Percentiles rank a stretch among this genome's conserved stretches.
These are phyloP conservation scores for Stigmatopora argus DNA, from an alignment of 2,113 vertebrate genomes.

Conservation along the genomic window DNA sequence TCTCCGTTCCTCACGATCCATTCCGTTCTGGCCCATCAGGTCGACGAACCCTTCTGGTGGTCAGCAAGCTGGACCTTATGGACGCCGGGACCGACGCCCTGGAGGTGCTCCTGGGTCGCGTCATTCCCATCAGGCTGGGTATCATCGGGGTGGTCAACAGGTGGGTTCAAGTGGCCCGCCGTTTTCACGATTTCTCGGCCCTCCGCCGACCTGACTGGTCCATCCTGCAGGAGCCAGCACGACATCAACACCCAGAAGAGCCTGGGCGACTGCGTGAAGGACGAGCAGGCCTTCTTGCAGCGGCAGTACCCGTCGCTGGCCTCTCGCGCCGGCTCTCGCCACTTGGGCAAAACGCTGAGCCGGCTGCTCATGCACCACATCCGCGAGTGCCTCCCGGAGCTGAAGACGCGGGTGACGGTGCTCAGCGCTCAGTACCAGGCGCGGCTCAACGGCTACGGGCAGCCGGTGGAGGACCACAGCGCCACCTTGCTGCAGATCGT, in stretches of 20 bases:
- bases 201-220: background rate
- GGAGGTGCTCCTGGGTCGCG: slow-evolving; percentile 76
- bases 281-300: slow-evolving; percentile 76
- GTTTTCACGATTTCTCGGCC: too few relatives aligned
- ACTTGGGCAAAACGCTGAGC: slow-evolving; percentile 74
- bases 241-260: slow-evolving; percentile 75
- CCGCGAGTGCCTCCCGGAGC: slow-evolving; percentile 74
- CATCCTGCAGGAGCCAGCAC: slow-evolving; percentile 70
- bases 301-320: slow-evolving; percentile 75
- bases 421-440: slow-evolving; percentile 74
- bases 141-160: slow-evolving; percentile 80
- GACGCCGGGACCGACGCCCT: slow-evolving; percentile 76
- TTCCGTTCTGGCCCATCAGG: slow-evolving; percentile 54
- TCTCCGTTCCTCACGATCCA: background rate
- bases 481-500: slow-evolving; percentile 78
- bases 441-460: slow-evolving; percentile 70
- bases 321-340: slow-evolving; percentile 67
- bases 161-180: slow-evolving; percentile 41
- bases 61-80: slow-evolving; percentile 80
- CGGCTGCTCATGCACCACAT: slow-evolving; percentile 77
- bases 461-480: slow-evolving; percentile 75
- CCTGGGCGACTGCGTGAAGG: slow-evolving; percentile 59
- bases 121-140: slow-evolving; percentile 76
- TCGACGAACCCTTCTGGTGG: slow-evolving; percentile 72
- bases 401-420: slow-evolving; percentile 72